Evolutionary conservation across 2,797 vertebrate species (phyloP), one percentile per base, ranked within the genome.

Genomic region (Amniataba percoides): DNA sequence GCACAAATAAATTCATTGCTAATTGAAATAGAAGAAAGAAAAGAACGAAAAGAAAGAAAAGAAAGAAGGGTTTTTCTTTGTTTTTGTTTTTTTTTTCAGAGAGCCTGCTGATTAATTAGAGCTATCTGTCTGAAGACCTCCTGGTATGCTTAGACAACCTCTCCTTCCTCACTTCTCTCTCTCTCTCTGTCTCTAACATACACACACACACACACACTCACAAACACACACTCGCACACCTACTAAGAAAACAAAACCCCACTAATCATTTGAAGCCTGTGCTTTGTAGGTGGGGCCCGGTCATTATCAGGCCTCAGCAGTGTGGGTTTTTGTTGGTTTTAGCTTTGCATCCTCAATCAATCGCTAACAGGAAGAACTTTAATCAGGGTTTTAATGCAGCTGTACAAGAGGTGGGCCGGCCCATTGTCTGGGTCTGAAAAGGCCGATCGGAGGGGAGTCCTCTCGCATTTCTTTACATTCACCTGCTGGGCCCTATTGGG

Each of bases 401-500:
- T 94, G 88, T 93, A 96, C 96, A 95, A 95, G 94, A 95, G 94
- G 94, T 94, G 94, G 88, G 87, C 94, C 90, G 89, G 95, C 93
- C 92, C 91, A 97, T 97, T 98, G 96, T 97, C 94, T 89, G 92
- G 71, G 93, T 91, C 93, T 97, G 96, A 97, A 84, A 96, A 96
- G 93, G 92, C 89, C 78, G 90, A 90, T 89, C 84, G 74, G 89
- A 90, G 95, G 93, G 93, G 93, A 89, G 93, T 94, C 94, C 95
- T 96, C 96, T 97, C 88, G 95, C 93, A 90, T 97, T 97, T 98
- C 97, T 99, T 98, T 98, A 96, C 95, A 97, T 98, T 99, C 97
- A 98, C 97, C 97, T 99, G 96, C 97, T 98, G 97, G 94, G 97
- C 95, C 93, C 94, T 96, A 97, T 98, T 97, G 97, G 96, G 95